Conservation (phyloP, 1,140 invertebrate species). For the Ips typographus region DNA sequence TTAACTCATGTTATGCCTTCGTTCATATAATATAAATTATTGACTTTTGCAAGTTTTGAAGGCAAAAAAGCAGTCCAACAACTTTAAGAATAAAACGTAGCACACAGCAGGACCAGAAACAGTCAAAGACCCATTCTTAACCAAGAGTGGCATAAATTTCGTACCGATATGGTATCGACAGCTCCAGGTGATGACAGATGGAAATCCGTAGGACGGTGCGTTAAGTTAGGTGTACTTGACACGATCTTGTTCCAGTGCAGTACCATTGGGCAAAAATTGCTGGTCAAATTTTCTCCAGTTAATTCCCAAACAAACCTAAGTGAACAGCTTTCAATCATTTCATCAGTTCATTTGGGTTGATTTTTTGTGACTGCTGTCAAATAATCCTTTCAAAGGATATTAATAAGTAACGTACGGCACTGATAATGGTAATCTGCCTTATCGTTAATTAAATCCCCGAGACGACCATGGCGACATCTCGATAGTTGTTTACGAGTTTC, state of each 20-base stretch:
- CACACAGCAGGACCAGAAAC: too few species aligned
- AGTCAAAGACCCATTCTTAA: background rate
- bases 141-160: slow-evolving; percentile 16
- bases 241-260: slow-evolving; percentile 17
- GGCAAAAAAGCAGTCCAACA: too few species aligned
- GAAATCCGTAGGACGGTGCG: slow-evolving; percentile 20
- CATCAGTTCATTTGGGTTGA: background rate
- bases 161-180: slow-evolving; percentile 22
- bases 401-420: background rate
- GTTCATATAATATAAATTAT: too few species aligned
- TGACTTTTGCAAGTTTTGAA: too few species aligned
- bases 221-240: slow-evolving; percentile 24
- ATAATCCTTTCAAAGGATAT: too few species aligned
- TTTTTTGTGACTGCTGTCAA: background rate
- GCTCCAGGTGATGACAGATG: slow-evolving; percentile 16
- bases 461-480: slow-evolving; percentile 35
- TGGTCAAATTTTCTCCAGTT: background rate
- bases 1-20: too few species aligned
- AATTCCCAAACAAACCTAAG: background rate
- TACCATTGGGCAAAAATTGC: background rate
- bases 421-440: slow-evolving; percentile 3
- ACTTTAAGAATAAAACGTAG: too few species aligned
- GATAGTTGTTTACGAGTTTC: slow-evolving; percentile 37
- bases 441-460: slow-evolving; percentile 34
- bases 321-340: background rate